Conservation (phyloP, 2,797 vertebrate genomes). For the Scyliorhinus canicula region DNA sequence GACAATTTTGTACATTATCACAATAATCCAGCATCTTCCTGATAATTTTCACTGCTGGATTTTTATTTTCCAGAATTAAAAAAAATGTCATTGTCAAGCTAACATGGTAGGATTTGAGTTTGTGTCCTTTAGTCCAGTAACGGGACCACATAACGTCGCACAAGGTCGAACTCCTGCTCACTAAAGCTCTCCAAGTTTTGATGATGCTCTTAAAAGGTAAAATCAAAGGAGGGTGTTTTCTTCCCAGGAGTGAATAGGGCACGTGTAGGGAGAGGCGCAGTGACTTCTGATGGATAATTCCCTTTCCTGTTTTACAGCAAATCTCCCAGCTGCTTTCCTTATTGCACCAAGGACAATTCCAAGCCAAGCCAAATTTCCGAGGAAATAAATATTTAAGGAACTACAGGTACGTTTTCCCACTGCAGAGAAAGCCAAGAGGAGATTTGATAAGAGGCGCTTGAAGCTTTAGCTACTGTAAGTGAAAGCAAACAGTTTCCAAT, state of each 20-base stretch:
- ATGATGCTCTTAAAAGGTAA: not conserved
- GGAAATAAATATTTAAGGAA: slow-evolving; percentile 86
- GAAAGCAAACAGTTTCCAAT: not conserved
- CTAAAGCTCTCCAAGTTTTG: not conserved
- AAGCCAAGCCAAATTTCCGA: slow-evolving; percentile 87
- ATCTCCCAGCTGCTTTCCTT: slow-evolving; percentile 95
- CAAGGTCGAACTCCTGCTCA: not conserved
- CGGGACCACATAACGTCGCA: no score
- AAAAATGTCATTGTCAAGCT: not conserved
- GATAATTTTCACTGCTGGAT: not conserved
- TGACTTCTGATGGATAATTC: not conserved
- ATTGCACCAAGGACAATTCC: slow-evolving; percentile 86
- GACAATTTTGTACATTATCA: no score
- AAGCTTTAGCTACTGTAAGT: no score
- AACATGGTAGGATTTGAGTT: not conserved
- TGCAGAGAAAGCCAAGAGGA: not conserved
- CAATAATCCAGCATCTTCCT: not conserved
- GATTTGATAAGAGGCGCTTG: no score
- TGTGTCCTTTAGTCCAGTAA: not conserved
- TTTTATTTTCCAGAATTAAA: not conserved
- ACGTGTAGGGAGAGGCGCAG: not conserved
- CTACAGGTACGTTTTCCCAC: slow-evolving; percentile 61
- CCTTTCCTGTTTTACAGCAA: slow-evolving; percentile 74
- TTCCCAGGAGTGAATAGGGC: not conserved
- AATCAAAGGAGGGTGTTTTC: not conserved